Evolutionary conservation across 2,888 invertebrate genomes (phyloP).

Genomic region (Phragmatobia fuliginosa): DNA sequence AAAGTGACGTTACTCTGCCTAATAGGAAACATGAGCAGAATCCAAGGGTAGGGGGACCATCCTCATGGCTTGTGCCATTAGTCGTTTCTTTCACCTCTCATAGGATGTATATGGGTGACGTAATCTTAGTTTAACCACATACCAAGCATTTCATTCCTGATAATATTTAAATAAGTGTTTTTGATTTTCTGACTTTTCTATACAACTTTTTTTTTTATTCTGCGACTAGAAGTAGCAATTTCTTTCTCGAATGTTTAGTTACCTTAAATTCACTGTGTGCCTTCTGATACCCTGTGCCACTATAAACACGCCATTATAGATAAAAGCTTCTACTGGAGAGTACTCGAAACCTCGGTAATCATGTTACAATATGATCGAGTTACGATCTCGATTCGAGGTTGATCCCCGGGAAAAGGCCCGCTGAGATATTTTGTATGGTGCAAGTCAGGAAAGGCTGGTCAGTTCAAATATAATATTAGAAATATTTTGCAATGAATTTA

Average conservation of each 20-base stretch:
- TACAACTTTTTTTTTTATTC: background rate
- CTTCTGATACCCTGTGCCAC: constrained; percentile 51
- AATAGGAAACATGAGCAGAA: too few species aligned
- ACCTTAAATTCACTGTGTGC: constrained; percentile 22
- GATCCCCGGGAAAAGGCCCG: constrained; percentile 65
- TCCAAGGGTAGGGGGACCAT: too few species aligned
- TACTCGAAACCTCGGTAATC: constrained; percentile 71
- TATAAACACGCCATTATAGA: constrained; percentile 72
- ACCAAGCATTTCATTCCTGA: too few species aligned
- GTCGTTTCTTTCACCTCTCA: too few species aligned
- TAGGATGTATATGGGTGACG: too few species aligned
- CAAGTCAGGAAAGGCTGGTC: constrained; percentile 26
- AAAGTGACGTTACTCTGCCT: too few species aligned
- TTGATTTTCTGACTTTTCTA: too few species aligned
- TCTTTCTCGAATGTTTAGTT: constrained; percentile 6
- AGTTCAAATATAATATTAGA: background rate
- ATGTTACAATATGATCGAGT: constrained; percentile 82
- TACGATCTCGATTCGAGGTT: constrained; percentile 73
- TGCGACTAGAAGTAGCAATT: background rate
- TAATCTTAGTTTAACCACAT: too few species aligned
- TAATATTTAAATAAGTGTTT: too few species aligned
- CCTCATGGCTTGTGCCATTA: too few species aligned
- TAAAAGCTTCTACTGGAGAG: constrained; percentile 74
- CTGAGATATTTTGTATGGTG: constrained; percentile 48
- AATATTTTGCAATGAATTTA: background rate